Evolutionary conservation across 2,113 vertebrate genomes (phyloP).

Genomic region (Morphnarchus princeps): DNA sequence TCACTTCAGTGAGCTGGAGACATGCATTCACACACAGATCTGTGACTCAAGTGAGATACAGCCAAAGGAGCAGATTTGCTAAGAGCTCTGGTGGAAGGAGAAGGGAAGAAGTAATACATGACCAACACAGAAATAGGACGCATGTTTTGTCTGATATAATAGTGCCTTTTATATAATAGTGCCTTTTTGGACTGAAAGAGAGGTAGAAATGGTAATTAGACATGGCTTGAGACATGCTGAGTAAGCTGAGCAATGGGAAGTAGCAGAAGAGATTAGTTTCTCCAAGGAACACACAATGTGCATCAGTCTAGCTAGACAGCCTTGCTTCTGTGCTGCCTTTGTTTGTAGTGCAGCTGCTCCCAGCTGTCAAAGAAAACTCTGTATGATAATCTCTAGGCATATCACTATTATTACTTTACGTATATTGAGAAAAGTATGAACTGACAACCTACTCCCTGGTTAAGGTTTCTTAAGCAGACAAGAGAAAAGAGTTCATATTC

Average conservation of each 20-base stretch:
- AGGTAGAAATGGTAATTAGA: neutral
- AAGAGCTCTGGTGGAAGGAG: neutral
- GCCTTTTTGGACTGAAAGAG: neutral
- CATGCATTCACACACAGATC: neutral
- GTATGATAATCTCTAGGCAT: neutral
- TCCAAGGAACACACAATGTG: neutral
- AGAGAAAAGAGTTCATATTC: neutral
- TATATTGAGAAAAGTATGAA: neutral
- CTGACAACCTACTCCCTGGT: neutral
- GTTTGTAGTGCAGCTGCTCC: neutral
- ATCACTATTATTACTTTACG: neutral
- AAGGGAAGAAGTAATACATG: neutral
- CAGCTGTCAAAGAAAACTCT: neutral
- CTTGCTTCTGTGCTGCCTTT: neutral
- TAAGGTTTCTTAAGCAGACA: neutral
- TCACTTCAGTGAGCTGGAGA: neutral
- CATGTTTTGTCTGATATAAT: neutral
- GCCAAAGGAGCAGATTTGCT: neutral
- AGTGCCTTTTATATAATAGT: neutral
- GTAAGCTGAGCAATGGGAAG: neutral
- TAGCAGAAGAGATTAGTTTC: neutral
- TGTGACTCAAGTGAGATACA: neutral
- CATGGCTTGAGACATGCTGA: neutral
- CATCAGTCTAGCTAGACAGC: neutral
- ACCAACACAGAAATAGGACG: neutral